Evolutionary conservation across 2,797 vertebrate species (phyloP).

Genomic region (Bufotes viridis): DNA sequence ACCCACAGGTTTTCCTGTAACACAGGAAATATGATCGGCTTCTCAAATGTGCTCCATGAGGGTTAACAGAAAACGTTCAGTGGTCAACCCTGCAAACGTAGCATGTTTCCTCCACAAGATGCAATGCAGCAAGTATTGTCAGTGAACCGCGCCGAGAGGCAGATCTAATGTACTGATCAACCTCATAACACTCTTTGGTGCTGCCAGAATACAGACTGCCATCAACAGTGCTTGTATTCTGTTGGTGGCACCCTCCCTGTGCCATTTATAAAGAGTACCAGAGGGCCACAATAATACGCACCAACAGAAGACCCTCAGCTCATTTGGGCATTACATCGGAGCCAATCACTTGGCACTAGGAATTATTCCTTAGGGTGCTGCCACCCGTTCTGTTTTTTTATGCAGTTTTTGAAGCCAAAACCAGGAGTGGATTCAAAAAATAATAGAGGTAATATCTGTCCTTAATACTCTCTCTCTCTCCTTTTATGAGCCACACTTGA

Average conservation of each 20-base stretch:
- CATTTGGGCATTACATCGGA: neutral
- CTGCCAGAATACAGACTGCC: neutral
- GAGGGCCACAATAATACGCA: too few species aligned
- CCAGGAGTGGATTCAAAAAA: too few species aligned
- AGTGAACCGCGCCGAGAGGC: neutral
- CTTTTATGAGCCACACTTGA: too few species aligned
- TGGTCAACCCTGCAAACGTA: neutral
- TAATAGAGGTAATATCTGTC: too few species aligned
- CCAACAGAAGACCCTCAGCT: neutral
- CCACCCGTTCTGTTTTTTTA: too few species aligned
- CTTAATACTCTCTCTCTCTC: too few species aligned
- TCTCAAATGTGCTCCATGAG: neutral
- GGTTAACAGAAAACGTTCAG: conserved; percentile 6
- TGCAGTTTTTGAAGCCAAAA: too few species aligned
- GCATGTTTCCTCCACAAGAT: neutral
- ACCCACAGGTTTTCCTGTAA: neutral
- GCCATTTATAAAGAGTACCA: neutral
- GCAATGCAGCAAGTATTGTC: neutral
- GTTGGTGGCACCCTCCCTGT: neutral
- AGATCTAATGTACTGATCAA: neutral
- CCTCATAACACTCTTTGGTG: neutral
- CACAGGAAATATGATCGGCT: conserved; percentile 8
- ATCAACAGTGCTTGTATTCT: neutral
- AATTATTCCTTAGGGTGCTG: neutral
- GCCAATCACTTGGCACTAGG: neutral